Base-by-base conservation (phyloP, 2,797 vertebrate species). In the Odontamblyopus rebecca region DNA sequence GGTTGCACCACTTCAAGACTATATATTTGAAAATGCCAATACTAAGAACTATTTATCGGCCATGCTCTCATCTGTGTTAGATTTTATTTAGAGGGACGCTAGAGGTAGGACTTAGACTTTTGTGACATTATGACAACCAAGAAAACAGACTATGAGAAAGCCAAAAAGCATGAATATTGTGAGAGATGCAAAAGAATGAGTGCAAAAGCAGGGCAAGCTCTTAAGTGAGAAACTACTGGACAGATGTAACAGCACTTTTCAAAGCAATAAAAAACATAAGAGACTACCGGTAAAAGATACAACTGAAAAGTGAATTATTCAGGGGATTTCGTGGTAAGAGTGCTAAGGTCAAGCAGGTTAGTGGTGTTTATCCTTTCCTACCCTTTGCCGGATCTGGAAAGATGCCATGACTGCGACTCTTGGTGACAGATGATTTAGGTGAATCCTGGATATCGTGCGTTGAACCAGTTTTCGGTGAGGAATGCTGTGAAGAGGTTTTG, bases 371-470 rank as follows among this genome's bases (percentile, higher is more conserved):
- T 67, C 13, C 18, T 69, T 64, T 88, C 95, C 89, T 98, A 99
- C 98, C 98, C 94, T 99, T 99, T 78, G 97, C 94, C 32, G 97
- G 97, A 89, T 99, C 97, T 23, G 97, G 98, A 84, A 99, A 99
- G 90, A 99, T 96, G 73, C 98, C 96, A 60, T 99, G 98, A 88
- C 97, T 99, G 82, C 96, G 94, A 89, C 98, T 99, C 84, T 99
- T 99, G 93, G 96, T 99, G 87, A 99, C 98, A 6, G 97, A 98
- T 5, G 97, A 95, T 89, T 98, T 98, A 51, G 97, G 96, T 7
- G 95, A 95, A 51, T 95, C 96, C 69, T 97, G 97, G 86, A 86
- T 95, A 73, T 93, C 93, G 0, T 89, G 85, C 1, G 75, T 13
- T 4, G 88, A 82, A 66, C 93, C 93, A 16, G 94, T 94, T 83